phyloP scores from a whole-genome alignment of 1,140 invertebrate genomes.

The Metaphire vulgaris region DNA sequence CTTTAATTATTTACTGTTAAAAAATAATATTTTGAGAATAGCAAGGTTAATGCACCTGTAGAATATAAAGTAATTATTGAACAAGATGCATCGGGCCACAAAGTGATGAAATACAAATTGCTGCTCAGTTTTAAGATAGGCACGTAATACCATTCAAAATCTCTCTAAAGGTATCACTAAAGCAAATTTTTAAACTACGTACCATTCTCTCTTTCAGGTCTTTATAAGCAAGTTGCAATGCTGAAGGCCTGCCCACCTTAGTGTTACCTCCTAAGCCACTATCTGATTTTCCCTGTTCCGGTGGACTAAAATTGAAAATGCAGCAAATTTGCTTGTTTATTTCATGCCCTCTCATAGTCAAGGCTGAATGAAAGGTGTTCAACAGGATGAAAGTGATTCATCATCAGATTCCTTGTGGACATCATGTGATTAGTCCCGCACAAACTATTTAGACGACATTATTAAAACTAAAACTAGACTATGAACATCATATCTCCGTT shows the following conservation, averaged over 20 bases:
- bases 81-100: neutral
- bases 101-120: neutral
- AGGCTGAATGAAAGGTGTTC: neutral
- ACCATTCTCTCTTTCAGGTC: neutral
- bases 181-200: neutral
- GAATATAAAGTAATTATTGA: neutral
- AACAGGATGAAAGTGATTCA: neutral
- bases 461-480: no score
- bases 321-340: neutral
- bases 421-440: no score
- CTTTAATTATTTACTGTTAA: no score
- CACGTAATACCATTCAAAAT: neutral
- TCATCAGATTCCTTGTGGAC: no score
- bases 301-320: neutral
- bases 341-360: neutral
- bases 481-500: no score
- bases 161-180: neutral
- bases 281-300: neutral
- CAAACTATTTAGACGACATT: no score
- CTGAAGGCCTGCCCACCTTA: neutral
- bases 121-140: neutral
- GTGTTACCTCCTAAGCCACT: neutral
- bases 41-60: neutral
- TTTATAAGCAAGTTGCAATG: neutral
- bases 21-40: neutral